A percentile compares a stretch with the other conserved stretches of the same genome.
phyloP scores from a whole-genome alignment of 2,797 vertebrate genomes.

The Tragopan temminckii region DNA sequence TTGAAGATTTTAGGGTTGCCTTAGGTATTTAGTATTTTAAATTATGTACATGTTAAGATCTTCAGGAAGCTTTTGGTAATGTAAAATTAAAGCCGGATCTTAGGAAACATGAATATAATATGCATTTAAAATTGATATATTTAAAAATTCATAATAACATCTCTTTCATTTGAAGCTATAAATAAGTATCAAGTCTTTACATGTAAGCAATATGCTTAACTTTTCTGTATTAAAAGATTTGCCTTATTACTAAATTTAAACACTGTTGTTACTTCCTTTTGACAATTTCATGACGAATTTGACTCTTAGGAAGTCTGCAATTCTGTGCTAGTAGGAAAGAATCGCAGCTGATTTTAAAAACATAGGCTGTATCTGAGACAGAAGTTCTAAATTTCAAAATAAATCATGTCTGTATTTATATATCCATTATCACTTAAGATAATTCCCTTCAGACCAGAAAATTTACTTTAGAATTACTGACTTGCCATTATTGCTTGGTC shows the following conservation, averaged over 20 bases:
- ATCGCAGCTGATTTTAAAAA: background rate
- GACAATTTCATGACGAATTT: background rate
- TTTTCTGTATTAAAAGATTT: background rate
- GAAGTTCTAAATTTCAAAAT: background rate
- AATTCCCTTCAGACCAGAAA: background rate
- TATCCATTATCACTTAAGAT: background rate
- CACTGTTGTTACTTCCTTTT: background rate
- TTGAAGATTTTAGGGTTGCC: background rate
- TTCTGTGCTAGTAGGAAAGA: background rate
- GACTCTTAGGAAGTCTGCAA: fast-evolving
- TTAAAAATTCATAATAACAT: background rate
- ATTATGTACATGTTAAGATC: background rate
- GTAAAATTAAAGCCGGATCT: background rate
- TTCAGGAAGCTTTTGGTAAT: background rate
- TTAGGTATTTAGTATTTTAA: background rate
- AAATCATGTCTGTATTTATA: fast-evolving
- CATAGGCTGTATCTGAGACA: background rate
- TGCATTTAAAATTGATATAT: background rate
- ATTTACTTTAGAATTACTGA: background rate
- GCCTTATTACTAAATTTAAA: background rate
- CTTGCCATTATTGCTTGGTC: background rate
- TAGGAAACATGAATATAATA: background rate
- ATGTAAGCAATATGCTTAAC: background rate
- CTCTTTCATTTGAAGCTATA: background rate
- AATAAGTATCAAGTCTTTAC: background rate